Evolutionary conservation across 1,140 invertebrate species (phyloP).

Genomic region (Lysiphlebus fabarum): DNA sequence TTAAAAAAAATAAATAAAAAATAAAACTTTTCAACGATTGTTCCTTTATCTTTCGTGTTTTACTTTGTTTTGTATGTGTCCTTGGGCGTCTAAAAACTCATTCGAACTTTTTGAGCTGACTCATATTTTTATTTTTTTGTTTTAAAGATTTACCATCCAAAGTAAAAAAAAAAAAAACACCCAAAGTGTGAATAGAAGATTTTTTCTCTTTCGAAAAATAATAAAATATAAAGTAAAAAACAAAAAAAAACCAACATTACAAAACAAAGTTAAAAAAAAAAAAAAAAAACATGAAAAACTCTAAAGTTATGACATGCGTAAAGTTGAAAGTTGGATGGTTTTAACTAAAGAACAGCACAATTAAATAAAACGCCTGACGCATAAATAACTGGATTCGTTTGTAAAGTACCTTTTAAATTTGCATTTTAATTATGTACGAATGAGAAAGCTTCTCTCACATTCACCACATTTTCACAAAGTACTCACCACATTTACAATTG

Average conservation of each 20-base stretch:
- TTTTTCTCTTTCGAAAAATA: no score
- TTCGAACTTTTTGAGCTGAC: constrained; percentile 3
- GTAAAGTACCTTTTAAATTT: constrained; percentile 26
- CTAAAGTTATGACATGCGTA: no score
- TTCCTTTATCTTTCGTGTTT: constrained; percentile 5
- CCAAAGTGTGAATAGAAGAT: no score
- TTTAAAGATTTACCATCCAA: neutral
- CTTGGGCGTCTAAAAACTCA: constrained; percentile 5
- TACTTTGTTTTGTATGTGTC: neutral
- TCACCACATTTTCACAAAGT: no score
- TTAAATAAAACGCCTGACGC: constrained; percentile 21
- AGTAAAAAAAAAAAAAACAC: no score
- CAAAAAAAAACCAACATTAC: no score
- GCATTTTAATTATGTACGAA: constrained; percentile 27
- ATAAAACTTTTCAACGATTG: constrained; percentile 1
- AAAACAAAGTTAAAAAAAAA: no score
- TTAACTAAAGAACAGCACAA: neutral
- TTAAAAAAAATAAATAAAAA: neutral
- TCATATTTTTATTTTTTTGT: neutral
- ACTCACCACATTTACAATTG: neutral
- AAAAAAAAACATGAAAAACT: no score
- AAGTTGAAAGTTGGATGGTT: no score
- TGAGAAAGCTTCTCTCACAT: neutral
- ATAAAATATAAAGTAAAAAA: no score
- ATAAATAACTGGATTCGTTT: constrained; percentile 27